phyloP scores from a whole-genome alignment of 2,113 vertebrate species.

The Indri indri region DNA sequence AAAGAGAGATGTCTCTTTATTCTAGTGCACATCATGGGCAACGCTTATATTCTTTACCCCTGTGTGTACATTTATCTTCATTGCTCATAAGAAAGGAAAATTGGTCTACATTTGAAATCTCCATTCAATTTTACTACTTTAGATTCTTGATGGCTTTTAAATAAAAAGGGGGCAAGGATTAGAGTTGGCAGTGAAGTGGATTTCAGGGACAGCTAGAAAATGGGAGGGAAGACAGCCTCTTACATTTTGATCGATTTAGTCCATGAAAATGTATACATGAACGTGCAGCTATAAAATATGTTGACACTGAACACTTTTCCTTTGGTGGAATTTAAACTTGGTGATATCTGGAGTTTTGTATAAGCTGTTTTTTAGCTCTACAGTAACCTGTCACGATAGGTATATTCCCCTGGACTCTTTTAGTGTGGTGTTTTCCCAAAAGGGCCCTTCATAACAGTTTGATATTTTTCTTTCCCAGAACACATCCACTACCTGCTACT shows the following conservation, averaged over 20 bases:
- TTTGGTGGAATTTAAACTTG: not conserved
- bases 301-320: not conserved
- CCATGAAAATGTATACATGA: not conserved
- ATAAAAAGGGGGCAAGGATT: slow-evolving; percentile 1
- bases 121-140: not conserved
- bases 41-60: not conserved
- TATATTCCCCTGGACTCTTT: slow-evolving; percentile 64
- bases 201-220: slow-evolving; percentile 39
- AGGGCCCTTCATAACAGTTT: slow-evolving; percentile 52
- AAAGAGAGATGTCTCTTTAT: slow-evolving; percentile 12
- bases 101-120: slow-evolving; percentile 11
- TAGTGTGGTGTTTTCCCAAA: slow-evolving; percentile 58
- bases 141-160: slow-evolving; percentile 50
- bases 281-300: slow-evolving; percentile 9
- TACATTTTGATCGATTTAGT: not conserved
- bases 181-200: not conserved
- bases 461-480: slow-evolving; percentile 64
- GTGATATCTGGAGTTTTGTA: not conserved
- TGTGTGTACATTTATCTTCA: slow-evolving; percentile 23
- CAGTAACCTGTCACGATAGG: not conserved
- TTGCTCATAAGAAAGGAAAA: slow-evolving; percentile 53
- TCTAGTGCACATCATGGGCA: not conserved
- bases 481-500: slow-evolving; percentile 57
- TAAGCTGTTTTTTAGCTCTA: not conserved
- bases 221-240: not conserved